Percentiles rank a stretch among this genome's conserved stretches.
phyloP scores from a whole-genome alignment of 2,888 invertebrate genomes.

The Cordylochernes scorpioides region DNA sequence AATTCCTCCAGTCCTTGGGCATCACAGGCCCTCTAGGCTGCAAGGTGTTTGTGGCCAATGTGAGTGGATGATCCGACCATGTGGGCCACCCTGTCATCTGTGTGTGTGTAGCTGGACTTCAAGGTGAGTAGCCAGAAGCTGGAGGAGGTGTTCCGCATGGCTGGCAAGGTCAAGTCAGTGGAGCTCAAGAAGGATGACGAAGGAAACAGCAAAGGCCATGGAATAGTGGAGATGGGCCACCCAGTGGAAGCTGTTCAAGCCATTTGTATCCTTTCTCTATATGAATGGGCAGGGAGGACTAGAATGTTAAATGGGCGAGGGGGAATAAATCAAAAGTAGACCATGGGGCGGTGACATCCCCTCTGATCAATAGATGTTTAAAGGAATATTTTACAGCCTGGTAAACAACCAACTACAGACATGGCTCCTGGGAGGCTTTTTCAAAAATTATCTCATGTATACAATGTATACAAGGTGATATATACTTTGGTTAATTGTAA shows the following conservation, averaged over 20 bases:
- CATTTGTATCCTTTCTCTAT: slow-evolving; percentile 36
- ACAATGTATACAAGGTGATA: too few relatives aligned
- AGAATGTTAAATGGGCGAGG: too few relatives aligned
- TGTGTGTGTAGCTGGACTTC: slow-evolving; percentile 59
- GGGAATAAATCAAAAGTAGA: too few relatives aligned
- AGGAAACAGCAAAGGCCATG: slow-evolving; percentile 83
- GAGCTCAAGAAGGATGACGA: slow-evolving; percentile 79
- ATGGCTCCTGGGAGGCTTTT: too few relatives aligned
- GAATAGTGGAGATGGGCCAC: slow-evolving; percentile 80
- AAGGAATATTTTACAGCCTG: too few relatives aligned
- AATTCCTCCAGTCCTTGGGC: slow-evolving; percentile 72
- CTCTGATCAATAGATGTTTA: too few relatives aligned
- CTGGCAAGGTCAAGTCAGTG: slow-evolving; percentile 66
- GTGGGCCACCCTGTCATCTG: too few relatives aligned
- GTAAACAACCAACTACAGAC: too few relatives aligned
- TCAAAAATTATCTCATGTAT: too few relatives aligned
- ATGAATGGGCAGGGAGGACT: too few relatives aligned
- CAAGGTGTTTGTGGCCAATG: slow-evolving; percentile 91
- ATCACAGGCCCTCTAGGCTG: slow-evolving; percentile 75
- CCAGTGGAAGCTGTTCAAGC: slow-evolving; percentile 94
- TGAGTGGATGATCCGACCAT: slow-evolving; percentile 31
- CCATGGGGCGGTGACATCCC: too few relatives aligned
- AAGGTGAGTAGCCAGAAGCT: slow-evolving; percentile 77
- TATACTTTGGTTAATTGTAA: too few relatives aligned
- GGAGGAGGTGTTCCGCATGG: slow-evolving; percentile 79